phyloP scores from a whole-genome alignment of 2,797 vertebrate genomes.

The Hapalemur alaotrensis region DNA sequence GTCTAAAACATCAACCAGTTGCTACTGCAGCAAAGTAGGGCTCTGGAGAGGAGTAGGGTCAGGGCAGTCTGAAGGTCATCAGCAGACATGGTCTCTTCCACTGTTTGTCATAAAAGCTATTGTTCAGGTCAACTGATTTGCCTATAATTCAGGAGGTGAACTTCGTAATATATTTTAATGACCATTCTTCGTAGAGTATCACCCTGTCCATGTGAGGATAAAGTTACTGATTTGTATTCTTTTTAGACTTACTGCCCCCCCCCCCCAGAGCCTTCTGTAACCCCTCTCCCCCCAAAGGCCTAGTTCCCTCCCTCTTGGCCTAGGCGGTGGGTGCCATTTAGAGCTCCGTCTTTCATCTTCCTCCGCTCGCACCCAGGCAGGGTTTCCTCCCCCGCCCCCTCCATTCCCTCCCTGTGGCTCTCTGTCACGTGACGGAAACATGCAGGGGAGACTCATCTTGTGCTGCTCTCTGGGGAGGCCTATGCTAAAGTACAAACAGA shows the following conservation, averaged over 20 bases:
- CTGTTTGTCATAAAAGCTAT: neutral
- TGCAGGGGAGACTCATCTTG: neutral
- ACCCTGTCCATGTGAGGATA: neutral
- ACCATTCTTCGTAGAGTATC: neutral
- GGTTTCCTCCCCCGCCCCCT: neutral
- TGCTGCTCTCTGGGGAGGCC: neutral
- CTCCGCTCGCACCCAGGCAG: neutral
- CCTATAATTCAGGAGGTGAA: neutral
- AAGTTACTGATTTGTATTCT: neutral
- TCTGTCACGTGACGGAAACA: constrained; percentile 55
- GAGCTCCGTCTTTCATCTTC: neutral
- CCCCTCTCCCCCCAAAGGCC: neutral
- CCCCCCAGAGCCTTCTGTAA: neutral
- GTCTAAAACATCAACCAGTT: neutral
- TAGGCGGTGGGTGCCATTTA: neutral
- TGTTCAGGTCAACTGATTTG: neutral
- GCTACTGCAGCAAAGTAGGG: neutral
- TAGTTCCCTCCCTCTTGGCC: neutral
- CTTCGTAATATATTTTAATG: neutral
- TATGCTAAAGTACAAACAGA: constrained; percentile 44
- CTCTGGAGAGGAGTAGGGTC: neutral
- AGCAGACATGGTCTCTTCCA: neutral
- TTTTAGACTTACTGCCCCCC: neutral
- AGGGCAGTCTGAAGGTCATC: neutral
- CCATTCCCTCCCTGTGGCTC: neutral